Percentiles rank a stretch among this genome's conserved stretches.
Conservation (phyloP, 2,113 vertebrate genomes). For the Grammomys surdaster region DNA sequence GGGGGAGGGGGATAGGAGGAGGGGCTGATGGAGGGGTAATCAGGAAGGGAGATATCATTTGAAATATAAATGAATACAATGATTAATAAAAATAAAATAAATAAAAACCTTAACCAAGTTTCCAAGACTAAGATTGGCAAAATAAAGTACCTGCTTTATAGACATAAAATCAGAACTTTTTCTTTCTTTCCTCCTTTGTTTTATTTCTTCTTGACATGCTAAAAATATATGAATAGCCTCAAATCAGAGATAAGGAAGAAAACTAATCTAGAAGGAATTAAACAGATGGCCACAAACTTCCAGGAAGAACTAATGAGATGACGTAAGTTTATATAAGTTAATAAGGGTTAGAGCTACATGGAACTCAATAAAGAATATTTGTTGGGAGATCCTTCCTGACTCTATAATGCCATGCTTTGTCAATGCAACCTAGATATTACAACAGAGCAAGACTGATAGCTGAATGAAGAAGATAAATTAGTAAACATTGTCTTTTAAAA, state of each 20-base stretch:
- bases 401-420: neutral
- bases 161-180: neutral
- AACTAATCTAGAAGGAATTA: constrained; percentile 37
- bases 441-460: neutral
- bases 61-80: too few relatives aligned
- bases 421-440: neutral
- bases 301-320: neutral
- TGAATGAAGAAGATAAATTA: constrained; percentile 1
- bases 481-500: neutral
- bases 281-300: constrained; percentile 49
- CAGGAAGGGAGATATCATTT: too few relatives aligned
- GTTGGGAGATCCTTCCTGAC: neutral
- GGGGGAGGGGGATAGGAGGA: too few relatives aligned
- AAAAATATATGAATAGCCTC: constrained; percentile 12
- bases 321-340: constrained; percentile 40
- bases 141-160: neutral
- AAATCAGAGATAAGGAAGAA: neutral
- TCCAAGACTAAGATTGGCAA: neutral
- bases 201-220: neutral
- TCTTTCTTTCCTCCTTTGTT: neutral
- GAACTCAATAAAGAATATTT: constrained; percentile 10
- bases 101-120: neutral
- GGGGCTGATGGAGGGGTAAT: too few relatives aligned
- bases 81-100: too few relatives aligned
- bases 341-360: neutral